A percentile compares a stretch with the other conserved stretches of the same genome.
phyloP scores from a whole-genome alignment of 2,888 invertebrate genomes.

The Odiellus spinosus region DNA sequence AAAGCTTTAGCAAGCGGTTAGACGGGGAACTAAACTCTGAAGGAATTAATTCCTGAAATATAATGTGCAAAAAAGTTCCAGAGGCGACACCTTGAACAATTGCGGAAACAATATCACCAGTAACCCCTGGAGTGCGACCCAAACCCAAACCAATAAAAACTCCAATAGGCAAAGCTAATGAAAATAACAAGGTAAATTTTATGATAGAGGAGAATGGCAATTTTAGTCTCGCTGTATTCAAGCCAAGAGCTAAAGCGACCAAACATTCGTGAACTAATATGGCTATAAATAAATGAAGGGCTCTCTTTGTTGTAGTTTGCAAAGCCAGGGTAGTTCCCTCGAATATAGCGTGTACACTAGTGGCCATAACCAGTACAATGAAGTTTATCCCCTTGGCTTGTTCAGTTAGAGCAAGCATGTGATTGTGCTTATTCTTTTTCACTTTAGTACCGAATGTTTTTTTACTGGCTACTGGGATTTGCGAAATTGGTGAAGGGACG shows the following conservation, averaged over 20 bases:
- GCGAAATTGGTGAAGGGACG: background rate
- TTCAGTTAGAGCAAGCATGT: constrained; percentile 6
- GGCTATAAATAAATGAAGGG: constrained; percentile 26
- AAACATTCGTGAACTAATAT: constrained; percentile 27
- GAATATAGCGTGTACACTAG: constrained; percentile 29
- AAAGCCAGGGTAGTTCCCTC: constrained; percentile 30
- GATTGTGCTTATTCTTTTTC: constrained; percentile 7
- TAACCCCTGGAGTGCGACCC: constrained; percentile 22
- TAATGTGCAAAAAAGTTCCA: constrained; percentile 29
- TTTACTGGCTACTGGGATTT: constrained; percentile 6
- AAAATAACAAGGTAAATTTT: constrained; percentile 23
- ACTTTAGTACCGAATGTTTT: constrained; percentile 1
- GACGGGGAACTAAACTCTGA: constrained; percentile 18
- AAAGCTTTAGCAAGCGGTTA: constrained; percentile 20
- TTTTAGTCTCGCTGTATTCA: constrained; percentile 24
- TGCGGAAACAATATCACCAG: constrained; percentile 24
- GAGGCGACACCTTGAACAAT: constrained; percentile 27
- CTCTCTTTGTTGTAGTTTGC: constrained; percentile 23
- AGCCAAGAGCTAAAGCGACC: constrained; percentile 26
- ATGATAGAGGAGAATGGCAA: constrained; percentile 20
- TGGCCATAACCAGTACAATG: constrained; percentile 25
- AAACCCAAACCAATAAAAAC: constrained; percentile 25
- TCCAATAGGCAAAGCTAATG: constrained; percentile 27
- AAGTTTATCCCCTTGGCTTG: constrained; percentile 20
- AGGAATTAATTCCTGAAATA: constrained; percentile 28